Evolutionary conservation across 2,888 invertebrate species (phyloP).

Genomic region (Spialia ferax): DNA sequence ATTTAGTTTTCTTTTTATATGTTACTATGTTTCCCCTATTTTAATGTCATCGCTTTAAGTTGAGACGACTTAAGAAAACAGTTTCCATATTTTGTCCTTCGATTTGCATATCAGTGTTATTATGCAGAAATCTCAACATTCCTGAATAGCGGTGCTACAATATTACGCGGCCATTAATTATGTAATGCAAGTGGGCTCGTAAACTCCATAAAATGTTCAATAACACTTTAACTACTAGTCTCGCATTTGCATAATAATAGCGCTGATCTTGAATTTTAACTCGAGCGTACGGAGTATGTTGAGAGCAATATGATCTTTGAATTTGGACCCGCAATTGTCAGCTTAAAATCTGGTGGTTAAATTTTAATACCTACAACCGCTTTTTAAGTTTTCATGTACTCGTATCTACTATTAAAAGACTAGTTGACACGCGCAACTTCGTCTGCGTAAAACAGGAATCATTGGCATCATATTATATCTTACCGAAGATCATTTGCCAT

Average conservation of each 20-base stretch:
- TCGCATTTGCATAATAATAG: constrained; percentile 31
- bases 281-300: neutral
- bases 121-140: constrained; percentile 9
- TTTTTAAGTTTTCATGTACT: neutral
- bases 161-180: constrained; percentile 13
- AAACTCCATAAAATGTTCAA: constrained; percentile 26
- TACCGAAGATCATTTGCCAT: no score
- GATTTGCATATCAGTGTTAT: neutral
- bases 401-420: no score
- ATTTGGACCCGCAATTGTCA: neutral
- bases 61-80: neutral
- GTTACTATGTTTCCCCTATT: no score
- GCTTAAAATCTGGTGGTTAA: neutral
- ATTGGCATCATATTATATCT: no score
- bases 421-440: no score
- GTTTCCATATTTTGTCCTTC: neutral
- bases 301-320: neutral
- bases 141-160: neutral
- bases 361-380: neutral
- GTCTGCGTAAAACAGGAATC: no score
- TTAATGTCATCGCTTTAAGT: no score
- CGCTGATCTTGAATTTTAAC: constrained; percentile 29
- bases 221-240: constrained; percentile 22
- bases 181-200: constrained; percentile 12
- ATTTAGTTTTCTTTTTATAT: no score